Percentiles rank a stretch among this genome's conserved stretches.
Evolutionary conservation across 2,113 vertebrate species (phyloP).

Genomic region (Callaeas wilsoni): DNA sequence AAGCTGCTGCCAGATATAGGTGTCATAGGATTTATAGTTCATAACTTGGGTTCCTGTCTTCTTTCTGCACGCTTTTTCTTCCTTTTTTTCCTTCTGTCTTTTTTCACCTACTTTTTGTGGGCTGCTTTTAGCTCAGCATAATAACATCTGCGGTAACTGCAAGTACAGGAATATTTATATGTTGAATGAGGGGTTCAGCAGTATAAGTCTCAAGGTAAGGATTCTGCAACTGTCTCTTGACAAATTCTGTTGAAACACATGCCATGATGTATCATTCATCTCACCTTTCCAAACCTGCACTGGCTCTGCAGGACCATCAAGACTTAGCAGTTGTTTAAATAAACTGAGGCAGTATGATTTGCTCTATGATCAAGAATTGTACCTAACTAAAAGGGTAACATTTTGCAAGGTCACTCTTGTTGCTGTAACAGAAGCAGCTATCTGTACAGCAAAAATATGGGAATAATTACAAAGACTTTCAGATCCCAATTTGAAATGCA

Average conservation of each 20-base stretch:
- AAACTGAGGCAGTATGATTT: background rate
- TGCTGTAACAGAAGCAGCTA: background rate
- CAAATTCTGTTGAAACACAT: background rate
- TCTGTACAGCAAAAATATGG: background rate
- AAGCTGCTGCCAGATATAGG: background rate
- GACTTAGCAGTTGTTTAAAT: background rate
- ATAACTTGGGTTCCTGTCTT: background rate
- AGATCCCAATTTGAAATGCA: background rate
- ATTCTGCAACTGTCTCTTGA: background rate
- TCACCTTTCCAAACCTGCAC: background rate
- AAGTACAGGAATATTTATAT: background rate
- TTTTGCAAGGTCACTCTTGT: background rate
- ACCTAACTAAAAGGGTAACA: background rate
- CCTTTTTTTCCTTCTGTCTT: background rate
- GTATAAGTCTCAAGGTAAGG: background rate
- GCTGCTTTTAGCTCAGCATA: background rate
- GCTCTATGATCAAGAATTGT: background rate
- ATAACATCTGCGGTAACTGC: background rate
- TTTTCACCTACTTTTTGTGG: background rate
- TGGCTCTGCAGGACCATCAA: background rate
- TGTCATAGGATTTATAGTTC: background rate
- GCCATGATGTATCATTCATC: background rate
- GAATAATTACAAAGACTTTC: background rate
- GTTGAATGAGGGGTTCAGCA: background rate
- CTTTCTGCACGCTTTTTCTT: background rate